Evolutionary conservation across 2,113 vertebrate genomes (phyloP).

Genomic region (Eretmochelys imbricata): DNA sequence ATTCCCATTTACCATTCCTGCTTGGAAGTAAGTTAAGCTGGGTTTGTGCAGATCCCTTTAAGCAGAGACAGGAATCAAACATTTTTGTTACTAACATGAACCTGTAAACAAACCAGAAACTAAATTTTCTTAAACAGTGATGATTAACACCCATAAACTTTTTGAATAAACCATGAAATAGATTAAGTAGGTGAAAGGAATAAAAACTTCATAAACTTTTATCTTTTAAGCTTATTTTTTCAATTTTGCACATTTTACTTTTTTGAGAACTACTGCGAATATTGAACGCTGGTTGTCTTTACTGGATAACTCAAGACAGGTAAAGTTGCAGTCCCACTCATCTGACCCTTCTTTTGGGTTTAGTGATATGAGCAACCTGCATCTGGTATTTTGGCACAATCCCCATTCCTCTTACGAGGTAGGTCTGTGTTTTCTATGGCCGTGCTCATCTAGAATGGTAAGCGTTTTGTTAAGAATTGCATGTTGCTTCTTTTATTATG

Average conservation of each 20-base stretch:
- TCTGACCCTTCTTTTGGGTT: neutral
- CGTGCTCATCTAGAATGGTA: neutral
- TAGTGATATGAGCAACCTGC: fast-evolving
- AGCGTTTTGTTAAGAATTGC: neutral
- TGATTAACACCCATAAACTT: neutral
- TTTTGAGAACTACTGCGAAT: neutral
- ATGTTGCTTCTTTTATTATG: neutral
- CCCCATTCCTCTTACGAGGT: neutral
- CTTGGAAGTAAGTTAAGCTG: neutral
- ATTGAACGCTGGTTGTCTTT: neutral
- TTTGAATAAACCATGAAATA: neutral
- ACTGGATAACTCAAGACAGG: neutral
- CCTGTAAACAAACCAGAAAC: neutral
- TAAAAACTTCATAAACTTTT: neutral
- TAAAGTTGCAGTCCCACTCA: neutral
- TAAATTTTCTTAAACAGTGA: neutral
- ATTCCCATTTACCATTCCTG: neutral
- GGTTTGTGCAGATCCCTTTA: neutral
- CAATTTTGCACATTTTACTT: neutral
- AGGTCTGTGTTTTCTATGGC: neutral
- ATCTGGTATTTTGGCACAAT: neutral
- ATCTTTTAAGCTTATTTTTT: neutral
- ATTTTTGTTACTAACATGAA: neutral
- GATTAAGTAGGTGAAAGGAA: neutral
- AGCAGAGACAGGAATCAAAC: neutral